Base-by-base conservation (phyloP, 2,888 invertebrate species). In the Callosobruchus maculatus region DNA sequence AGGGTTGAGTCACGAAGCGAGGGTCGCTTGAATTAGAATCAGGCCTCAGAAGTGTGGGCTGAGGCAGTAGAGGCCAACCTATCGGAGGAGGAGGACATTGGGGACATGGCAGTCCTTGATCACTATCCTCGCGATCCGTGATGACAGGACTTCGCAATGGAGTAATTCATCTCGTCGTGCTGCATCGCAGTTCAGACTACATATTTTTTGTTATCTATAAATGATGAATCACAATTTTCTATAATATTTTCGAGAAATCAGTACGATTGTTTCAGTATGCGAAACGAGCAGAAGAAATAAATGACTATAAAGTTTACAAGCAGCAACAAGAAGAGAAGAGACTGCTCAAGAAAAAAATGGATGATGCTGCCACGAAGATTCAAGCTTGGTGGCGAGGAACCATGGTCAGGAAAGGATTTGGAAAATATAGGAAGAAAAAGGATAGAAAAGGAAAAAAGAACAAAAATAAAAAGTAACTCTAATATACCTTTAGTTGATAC, bases 321-420 rank as follows among this genome's bases (percentile, higher is more conserved):
- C 87, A 88, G 71, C 82, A 86, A 71, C 77, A 77, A 70, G 83
- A 85, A 72, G 81, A 83, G 77, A 84, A 85, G 75, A 83, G 81
- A 76, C 86, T 87, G 75, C 83, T 82, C 73, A 83, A 86, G 75
- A 87, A 88, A 74, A 87, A 87, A 73, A 81, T 85, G 75, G 88
- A 87, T 20, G 80, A 79, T 2, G 89, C 90, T 0, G 91, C 91
- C 20, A 90, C 88, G 70, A 88, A 86, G 85, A 90, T 94, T 74
- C 93, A 94, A 84, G 88, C 93, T 0, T 94, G 94, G 94, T 94
- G 94, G 94, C 89, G 93, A 71, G 94, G 93, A 3, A 88, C 90
- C 68, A 93, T 94, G 93, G 93, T 94, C 67, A 89, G 93, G 22
- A 90, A 90, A 79, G 91, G 91, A 71, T 88, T 93, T 75, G 94